Base-by-base conservation (phyloP, 1,140 invertebrate genomes). In the Drosophila pseudoobscura region DNA sequence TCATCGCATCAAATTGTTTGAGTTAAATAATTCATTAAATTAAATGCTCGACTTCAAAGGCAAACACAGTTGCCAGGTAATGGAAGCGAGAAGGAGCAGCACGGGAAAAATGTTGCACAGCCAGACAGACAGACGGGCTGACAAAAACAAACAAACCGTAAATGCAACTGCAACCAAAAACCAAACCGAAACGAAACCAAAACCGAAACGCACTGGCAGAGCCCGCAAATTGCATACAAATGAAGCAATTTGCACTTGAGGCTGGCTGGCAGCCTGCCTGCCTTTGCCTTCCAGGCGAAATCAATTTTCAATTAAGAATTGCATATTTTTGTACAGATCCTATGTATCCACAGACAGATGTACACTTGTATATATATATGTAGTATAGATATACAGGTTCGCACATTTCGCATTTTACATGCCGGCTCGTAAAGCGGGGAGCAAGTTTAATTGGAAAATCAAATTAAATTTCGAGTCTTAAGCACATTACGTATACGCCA, bases 221-320 rank as follows among this genome's bases (percentile, higher is more conserved):
- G 62, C 39, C 55, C 63, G 57, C 64, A 78, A 79, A 83, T 84
- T 75, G 80, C 75, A 79, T 75, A 72, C 80, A 83, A 85, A 85
- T 76, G 58, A 73, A 83, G 71, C 76, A 80, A 80, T 85, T 85
- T 75, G 62, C 76, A 78, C 79, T 78, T 82, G 59, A 79, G 56
- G 52, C 64, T 57, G 17, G 15, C 46, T 26, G 50, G 0, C 35
- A 11, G 35, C 2, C 35, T 39, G 31, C 11, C 11, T 39, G 31
- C 9, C 31, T 35, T 9, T 35, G 35, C 63, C 66, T 70, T 51
- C 44, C 49, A 57, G 54, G 51, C 54, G 53, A 75, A 87, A 65
- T 63, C 62, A 54, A 76, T 80, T 84, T 80, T 76, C 80, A 72
- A 85, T 80, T 80, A 77, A 80, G 66, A 80, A 74, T 80, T 56